phyloP scores from a whole-genome alignment of 2,113 vertebrate genomes.

The Pygoscelis antarcticus region DNA sequence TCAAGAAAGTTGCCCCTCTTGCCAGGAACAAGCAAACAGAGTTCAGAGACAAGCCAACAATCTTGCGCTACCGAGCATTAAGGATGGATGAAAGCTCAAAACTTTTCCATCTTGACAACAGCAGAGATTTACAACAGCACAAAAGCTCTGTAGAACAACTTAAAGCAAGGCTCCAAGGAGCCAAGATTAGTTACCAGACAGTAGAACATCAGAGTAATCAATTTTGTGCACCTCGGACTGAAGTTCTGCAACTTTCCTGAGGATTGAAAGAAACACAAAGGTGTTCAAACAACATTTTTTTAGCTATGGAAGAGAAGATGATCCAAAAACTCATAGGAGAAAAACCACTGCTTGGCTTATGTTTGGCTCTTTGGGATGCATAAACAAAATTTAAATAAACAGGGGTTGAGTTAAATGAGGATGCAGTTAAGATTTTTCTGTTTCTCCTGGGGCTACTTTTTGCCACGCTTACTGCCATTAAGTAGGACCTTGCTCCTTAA shows the following conservation, averaged over 20 bases:
- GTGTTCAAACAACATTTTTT: background rate
- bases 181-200: constrained; percentile 36
- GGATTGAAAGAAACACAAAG: background rate
- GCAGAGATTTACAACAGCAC: constrained; percentile 52
- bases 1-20: background rate
- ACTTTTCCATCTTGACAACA: constrained; percentile 14
- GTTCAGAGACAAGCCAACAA: background rate
- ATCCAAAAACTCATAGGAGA: background rate
- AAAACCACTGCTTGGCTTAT: background rate
- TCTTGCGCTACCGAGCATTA: background rate
- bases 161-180: constrained; percentile 12
- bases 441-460: background rate
- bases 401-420: background rate
- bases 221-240: constrained; percentile 6
- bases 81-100: constrained; percentile 6
- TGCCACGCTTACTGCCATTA: background rate
- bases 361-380: background rate
- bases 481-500: background rate
- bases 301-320: background rate
- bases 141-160: constrained; percentile 40
- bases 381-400: background rate
- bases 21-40: background rate
- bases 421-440: background rate
- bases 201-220: constrained; percentile 38
- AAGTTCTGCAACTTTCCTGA: background rate